Evolutionary conservation across 2,113 vertebrate genomes (phyloP).

Genomic region (Callopanchax toddi): DNA sequence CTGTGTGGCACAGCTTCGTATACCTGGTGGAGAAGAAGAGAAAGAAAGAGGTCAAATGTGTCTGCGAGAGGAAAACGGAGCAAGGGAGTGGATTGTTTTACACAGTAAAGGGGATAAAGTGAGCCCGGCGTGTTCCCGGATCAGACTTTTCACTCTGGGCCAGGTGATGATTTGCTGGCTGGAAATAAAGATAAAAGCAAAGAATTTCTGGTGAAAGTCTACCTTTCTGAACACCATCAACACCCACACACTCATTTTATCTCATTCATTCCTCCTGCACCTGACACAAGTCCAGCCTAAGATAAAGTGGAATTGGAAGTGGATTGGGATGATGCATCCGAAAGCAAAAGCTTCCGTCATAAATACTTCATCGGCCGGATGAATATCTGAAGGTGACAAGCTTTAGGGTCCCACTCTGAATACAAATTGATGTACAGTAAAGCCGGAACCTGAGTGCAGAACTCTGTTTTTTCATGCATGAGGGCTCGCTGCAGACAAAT

Average conservation of each 20-base stretch:
- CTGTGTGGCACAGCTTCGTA: constrained; percentile 33
- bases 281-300: constrained; percentile 33
- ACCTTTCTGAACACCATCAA: constrained; percentile 37
- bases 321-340: constrained; percentile 45
- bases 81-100: constrained; percentile 40
- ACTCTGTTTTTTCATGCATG: constrained; percentile 71
- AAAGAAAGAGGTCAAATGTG: constrained; percentile 40
- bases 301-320: constrained; percentile 28
- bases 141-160: constrained; percentile 41
- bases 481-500: constrained; percentile 57
- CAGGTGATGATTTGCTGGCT: constrained; percentile 54
- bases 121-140: constrained; percentile 52
- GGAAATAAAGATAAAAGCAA: constrained; percentile 32
- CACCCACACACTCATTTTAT: constrained; percentile 31
- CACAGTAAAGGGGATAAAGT: constrained; percentile 58
- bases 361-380: constrained; percentile 69
- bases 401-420: constrained; percentile 48
- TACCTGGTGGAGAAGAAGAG: constrained; percentile 30
- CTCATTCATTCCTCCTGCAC: constrained; percentile 44
- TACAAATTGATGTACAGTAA: constrained; percentile 67
- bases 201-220: constrained; percentile 39
- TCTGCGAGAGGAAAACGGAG: constrained; percentile 37
- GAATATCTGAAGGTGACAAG: constrained; percentile 67
- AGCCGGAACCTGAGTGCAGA: constrained; percentile 58
- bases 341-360: constrained; percentile 62